phyloP scores from a whole-genome alignment of 2,888 invertebrate genomes.

The Nephrocerus scutellatus region DNA sequence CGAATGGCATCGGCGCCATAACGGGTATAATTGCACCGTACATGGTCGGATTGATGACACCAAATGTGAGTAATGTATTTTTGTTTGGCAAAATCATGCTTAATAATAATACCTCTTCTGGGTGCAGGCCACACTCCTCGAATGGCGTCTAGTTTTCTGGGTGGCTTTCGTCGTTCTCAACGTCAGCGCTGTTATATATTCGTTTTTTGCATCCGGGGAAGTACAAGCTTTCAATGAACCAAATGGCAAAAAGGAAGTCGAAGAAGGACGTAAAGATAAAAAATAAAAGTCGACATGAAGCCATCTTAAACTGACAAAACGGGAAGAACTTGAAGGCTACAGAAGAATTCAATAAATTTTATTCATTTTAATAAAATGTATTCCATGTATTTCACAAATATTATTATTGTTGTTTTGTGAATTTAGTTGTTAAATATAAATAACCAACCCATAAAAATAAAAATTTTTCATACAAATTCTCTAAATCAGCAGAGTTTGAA shows the following conservation, averaged over 20 bases:
- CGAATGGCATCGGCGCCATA: slow-evolving; percentile 61
- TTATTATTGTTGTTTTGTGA: no score
- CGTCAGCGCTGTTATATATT: slow-evolving; percentile 60
- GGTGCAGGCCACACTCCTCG: slow-evolving; percentile 53
- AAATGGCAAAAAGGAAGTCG: slow-evolving; percentile 3
- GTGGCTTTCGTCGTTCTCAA: slow-evolving; percentile 64
- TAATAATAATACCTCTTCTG: slow-evolving; percentile 31
- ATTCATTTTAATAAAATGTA: no score
- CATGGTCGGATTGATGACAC: slow-evolving; percentile 57
- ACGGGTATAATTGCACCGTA: slow-evolving; percentile 61
- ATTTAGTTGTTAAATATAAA: no score
- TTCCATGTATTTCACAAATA: no score
- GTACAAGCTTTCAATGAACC: slow-evolving; percentile 67
- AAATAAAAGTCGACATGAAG: no score
- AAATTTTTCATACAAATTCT: no score
- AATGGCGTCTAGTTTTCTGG: slow-evolving; percentile 79
- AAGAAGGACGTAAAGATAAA: slow-evolving; percentile 3
- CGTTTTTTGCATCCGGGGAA: slow-evolving; percentile 66
- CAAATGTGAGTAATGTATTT: slow-evolving; percentile 50
- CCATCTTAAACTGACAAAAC: no score
- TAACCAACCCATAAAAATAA: no score
- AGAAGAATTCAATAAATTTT: no score
- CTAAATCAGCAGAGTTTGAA: no score
- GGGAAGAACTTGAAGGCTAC: no score
- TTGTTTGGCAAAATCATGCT: neutral